phyloP scores from a whole-genome alignment of 2,113 vertebrate species.

The Glaucomys volans region DNA sequence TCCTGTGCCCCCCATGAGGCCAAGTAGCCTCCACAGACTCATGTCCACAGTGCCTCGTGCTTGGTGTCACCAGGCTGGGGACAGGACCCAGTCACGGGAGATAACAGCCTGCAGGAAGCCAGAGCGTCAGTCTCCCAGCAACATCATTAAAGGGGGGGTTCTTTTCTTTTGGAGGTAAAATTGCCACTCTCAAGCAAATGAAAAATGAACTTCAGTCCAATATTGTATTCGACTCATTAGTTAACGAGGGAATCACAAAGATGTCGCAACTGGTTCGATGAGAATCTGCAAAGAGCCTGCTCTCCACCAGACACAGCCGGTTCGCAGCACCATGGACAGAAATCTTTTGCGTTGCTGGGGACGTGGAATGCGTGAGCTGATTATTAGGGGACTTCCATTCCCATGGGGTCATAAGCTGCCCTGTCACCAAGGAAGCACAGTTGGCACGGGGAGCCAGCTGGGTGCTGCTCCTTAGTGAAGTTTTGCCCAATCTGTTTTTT shows the following conservation, averaged over 20 bases:
- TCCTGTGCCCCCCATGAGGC: not conserved
- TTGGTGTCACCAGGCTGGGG: not conserved
- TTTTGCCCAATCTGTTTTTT: not conserved
- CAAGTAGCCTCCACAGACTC: no score
- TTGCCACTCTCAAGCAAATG: not conserved
- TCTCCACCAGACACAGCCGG: accelerated
- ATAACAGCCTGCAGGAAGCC: not conserved
- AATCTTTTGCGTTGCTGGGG: not conserved
- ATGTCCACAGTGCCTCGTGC: not conserved
- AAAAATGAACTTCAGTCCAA: not conserved
- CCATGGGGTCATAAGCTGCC: accelerated
- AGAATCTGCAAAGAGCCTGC: not conserved
- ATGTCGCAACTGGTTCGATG: not conserved
- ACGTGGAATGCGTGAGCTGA: not conserved
- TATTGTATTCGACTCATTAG: not conserved
- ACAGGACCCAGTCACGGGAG: not conserved
- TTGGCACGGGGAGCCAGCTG: no score
- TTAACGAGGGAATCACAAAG: not conserved
- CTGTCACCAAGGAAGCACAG: not conserved
- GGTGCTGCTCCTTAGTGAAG: not conserved
- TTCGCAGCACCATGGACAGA: not conserved
- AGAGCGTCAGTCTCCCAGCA: not conserved
- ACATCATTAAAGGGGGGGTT: no score
- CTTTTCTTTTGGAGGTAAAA: not conserved
- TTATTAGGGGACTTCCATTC: not conserved